Conservation (phyloP, 2,113 vertebrate genomes). For the Chauna torquata region DNA sequence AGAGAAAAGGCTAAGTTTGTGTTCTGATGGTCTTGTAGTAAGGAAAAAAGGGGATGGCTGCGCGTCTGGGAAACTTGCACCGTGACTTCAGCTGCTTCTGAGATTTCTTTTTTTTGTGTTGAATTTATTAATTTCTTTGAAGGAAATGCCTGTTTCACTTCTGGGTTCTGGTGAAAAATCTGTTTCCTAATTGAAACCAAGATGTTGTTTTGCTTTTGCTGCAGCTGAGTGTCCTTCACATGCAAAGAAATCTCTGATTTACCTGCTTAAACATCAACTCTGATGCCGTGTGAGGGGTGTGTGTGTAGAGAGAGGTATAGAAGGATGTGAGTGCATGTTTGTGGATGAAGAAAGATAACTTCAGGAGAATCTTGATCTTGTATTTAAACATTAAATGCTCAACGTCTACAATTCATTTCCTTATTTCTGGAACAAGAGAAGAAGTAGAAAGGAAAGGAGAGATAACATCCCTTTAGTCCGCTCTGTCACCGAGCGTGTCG, state of each 20-base stretch:
- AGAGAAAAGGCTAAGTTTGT: neutral
- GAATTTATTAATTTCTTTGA: neutral
- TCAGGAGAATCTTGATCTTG: neutral
- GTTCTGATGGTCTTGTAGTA: neutral
- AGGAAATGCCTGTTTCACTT: neutral
- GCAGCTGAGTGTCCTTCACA: neutral
- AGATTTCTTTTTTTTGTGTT: neutral
- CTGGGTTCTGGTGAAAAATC: neutral
- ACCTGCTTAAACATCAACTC: neutral
- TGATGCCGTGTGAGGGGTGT: neutral
- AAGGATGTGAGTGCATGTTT: neutral
- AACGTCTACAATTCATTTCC: neutral
- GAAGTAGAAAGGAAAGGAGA: neutral
- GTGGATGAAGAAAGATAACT: neutral
- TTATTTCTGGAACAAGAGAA: neutral
- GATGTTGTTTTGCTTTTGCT: neutral
- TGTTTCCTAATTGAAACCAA: neutral
- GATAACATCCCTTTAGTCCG: neutral
- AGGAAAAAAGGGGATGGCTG: neutral
- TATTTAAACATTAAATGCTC: neutral
- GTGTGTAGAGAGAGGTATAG: neutral
- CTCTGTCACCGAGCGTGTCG: accelerated
- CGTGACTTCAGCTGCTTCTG: neutral
- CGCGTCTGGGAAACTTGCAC: neutral
- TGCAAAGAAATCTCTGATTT: neutral